Conservation (phyloP, 2,888 invertebrate species). For the Hymenopus coronatus region DNA sequence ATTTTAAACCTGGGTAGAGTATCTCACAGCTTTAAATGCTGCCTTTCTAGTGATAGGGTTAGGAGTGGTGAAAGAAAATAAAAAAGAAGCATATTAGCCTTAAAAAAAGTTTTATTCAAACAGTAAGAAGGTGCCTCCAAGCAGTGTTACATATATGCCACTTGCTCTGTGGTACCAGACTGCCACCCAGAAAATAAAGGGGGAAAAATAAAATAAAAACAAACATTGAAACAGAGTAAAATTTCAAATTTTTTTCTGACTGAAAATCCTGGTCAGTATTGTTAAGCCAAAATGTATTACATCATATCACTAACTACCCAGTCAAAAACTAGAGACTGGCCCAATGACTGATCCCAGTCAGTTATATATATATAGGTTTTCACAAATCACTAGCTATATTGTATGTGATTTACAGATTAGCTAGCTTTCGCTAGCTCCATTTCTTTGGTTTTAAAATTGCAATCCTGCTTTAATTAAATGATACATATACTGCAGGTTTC, state of each 20-base stretch:
- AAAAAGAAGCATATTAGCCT: not conserved
- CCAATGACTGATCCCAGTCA: not conserved
- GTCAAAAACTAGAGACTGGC: not conserved
- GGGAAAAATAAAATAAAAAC: not conserved
- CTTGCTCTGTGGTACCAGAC: not conserved
- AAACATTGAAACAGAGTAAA: not conserved
- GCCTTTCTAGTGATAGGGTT: not conserved
- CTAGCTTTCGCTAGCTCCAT: not conserved
- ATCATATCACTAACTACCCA: not conserved
- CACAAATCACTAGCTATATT: not conserved
- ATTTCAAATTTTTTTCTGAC: not conserved
- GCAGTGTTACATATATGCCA: not conserved
- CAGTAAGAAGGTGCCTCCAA: not conserved
- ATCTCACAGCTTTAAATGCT: not conserved
- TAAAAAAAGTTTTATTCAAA: not conserved
- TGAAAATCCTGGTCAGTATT: not conserved
- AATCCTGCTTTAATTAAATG: not conserved
- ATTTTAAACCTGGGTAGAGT: no score
- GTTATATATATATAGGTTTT: not conserved
- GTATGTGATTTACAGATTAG: not conserved
- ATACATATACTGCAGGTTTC: not conserved
- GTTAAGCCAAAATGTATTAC: not conserved
- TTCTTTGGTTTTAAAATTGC: not conserved
- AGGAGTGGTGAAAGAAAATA: not conserved
- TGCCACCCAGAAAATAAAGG: not conserved